Percentiles rank a stretch among this genome's conserved stretches.
phyloP scores from a whole-genome alignment of 2,797 vertebrate genomes.

The Sebastes oblongus region DNA sequence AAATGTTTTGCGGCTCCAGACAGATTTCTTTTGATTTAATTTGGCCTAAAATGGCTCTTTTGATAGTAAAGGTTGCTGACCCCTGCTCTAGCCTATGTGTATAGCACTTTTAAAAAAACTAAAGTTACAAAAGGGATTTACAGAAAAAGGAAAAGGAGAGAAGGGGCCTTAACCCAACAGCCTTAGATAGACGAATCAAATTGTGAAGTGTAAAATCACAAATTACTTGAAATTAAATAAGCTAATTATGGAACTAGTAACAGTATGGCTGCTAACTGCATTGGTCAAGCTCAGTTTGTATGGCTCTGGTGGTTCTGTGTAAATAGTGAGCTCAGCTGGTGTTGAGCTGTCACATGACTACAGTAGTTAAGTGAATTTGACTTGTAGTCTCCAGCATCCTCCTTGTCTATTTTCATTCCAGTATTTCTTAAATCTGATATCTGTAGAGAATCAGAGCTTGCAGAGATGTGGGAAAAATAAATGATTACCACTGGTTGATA shows the following conservation, averaged over 20 bases:
- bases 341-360: slow-evolving; percentile 1
- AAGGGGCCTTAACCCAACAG: not conserved
- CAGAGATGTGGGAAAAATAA: not conserved
- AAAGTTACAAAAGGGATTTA: not conserved
- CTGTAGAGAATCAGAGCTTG: not conserved
- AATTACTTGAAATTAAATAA: not conserved
- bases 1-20: too few species aligned
- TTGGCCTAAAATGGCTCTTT: too few species aligned
- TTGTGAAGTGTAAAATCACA: not conserved
- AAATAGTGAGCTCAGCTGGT: slow-evolving; percentile 16
- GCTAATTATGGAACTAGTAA: too few species aligned
- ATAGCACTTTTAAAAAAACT: not conserved
- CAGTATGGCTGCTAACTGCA: not conserved
- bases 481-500: not conserved
- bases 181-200: not conserved
- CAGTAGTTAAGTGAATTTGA: not conserved
- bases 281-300: slow-evolving; percentile 3
- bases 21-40: too few species aligned
- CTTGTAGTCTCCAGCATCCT: not conserved
- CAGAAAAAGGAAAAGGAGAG: not conserved
- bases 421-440: not conserved
- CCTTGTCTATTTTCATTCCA: not conserved
- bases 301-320: not conserved
- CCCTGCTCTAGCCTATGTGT: too few species aligned
- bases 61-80: too few species aligned